phyloP scores from a whole-genome alignment of 1,140 invertebrate species.

The Ceratoteleas bidentatus region DNA sequence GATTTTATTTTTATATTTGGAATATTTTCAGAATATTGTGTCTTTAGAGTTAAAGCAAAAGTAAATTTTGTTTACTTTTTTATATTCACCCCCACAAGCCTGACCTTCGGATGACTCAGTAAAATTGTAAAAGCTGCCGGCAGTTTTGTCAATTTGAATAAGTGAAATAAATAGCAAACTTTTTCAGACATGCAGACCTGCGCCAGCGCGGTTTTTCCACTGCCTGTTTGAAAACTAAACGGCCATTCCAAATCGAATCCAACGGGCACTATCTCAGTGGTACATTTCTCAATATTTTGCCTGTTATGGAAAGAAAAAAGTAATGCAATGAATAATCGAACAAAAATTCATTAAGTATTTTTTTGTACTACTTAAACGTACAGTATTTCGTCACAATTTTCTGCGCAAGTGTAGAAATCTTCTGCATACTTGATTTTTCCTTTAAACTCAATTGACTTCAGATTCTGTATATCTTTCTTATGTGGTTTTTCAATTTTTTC shows the following conservation, averaged over 20 bases:
- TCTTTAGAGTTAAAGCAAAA: slow-evolving; percentile 1
- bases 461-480: slow-evolving; percentile 22
- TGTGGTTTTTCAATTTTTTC: background rate
- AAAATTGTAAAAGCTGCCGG: slow-evolving; percentile 82
- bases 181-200: slow-evolving; percentile 82
- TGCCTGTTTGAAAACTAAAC: slow-evolving; percentile 83
- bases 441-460: slow-evolving; percentile 79
- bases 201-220: slow-evolving; percentile 83
- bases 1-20: no score
- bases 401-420: slow-evolving; percentile 81
- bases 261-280: slow-evolving; percentile 77
- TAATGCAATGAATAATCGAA: no score
- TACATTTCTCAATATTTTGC: slow-evolving; percentile 78
- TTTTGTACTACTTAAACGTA: slow-evolving; percentile 74
- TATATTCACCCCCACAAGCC: slow-evolving; percentile 84
- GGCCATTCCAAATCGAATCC: slow-evolving; percentile 86
- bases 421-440: slow-evolving; percentile 81
- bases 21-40: no score
- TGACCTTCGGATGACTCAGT: slow-evolving; percentile 83
- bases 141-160: slow-evolving; percentile 82
- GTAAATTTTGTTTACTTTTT: slow-evolving; percentile 81
- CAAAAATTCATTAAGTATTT: no score
- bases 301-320: slow-evolving; percentile 68
- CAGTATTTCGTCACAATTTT: slow-evolving; percentile 82
- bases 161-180: slow-evolving; percentile 83